phyloP scores from a whole-genome alignment of 2,113 vertebrate genomes.

The Fulica atra region DNA sequence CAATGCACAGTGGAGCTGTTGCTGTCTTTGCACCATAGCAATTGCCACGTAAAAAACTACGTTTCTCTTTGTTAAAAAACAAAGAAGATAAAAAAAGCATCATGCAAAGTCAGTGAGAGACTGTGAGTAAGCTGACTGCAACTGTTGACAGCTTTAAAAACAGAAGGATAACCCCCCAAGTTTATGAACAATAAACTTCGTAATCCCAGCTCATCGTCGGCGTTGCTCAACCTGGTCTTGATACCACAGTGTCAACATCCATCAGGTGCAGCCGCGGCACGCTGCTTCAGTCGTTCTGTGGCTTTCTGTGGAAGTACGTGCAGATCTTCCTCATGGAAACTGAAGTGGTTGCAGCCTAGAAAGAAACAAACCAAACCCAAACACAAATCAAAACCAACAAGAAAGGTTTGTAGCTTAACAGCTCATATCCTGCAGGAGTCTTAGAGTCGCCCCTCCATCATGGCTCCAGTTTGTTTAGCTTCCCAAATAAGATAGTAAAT shows the following conservation, averaged over 20 bases:
- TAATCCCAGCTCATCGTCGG: background rate
- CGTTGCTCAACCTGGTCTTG: background rate
- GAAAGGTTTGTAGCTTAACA: background rate
- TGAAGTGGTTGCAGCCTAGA: conserved; percentile 77
- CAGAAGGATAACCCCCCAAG: background rate
- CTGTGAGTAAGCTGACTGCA: background rate
- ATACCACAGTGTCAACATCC: background rate
- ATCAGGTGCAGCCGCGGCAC: background rate
- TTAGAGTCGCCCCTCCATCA: background rate
- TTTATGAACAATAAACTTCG: background rate
- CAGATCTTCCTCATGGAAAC: conserved; percentile 92
- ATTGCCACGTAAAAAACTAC: background rate
- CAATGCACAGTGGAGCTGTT: background rate
- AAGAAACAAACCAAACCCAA: background rate
- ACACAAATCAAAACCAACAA: background rate
- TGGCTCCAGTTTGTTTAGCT: background rate
- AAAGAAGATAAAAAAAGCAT: background rate
- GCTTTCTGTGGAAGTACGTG: conserved; percentile 85
- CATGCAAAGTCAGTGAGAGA: background rate
- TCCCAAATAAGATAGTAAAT: background rate
- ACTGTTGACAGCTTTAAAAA: conserved; percentile 32
- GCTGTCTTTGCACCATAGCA: background rate
- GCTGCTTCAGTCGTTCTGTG: conserved; percentile 68
- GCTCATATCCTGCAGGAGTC: background rate
- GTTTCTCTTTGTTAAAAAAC: background rate